Evolutionary conservation across 2,797 vertebrate species (phyloP), one percentile per base, ranked within the genome.

Genomic region (Onychomys arenicola): DNA sequence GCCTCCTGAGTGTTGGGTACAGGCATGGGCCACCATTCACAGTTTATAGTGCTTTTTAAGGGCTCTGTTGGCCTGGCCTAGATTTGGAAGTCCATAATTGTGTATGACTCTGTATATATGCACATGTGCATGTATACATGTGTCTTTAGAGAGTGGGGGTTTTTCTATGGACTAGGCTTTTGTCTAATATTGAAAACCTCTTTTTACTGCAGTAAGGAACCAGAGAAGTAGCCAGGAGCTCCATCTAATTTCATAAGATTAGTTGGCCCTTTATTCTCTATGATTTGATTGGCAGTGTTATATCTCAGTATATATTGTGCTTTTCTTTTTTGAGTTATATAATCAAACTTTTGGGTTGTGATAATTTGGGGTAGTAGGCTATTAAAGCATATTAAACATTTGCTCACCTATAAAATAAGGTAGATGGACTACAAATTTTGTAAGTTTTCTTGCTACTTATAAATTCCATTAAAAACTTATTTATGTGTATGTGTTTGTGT

Each of bases 371-470:
- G 91, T 37, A 87, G 21, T 40, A 37, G 4, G 0, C 85, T 71
- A 25, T 40, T 82, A 89, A 94, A 89, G 82, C 80, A 6, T 84
- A 6, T 84, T 80, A 23, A 0, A 75, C 17, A 59, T 91, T 91
- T 76, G 84, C 25, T 95, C 40, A 75, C 76, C 37, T 82, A 8
- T 73, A 82, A 85, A 95, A 57, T 57, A 94, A 40, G n/a, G 14
- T 77, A 78, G 17, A 29, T 59, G 4, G 76, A 81, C 21, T 77
- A 40, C 7, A 13, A 59, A 57, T 93, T 86, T 40, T 78, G 4
- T 55, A 55, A 75, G 49, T 71, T 94, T 96, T 86, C 52, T 40
- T 76, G 23, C 85, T 57, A 61, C 43, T 52, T 85, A 49, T 40
- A 49, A 85, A 52, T 85, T 69, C 2, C 21, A 52, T 25, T 69